Evolutionary conservation across 2,888 invertebrate species (phyloP).

Genomic region (Branchellion lobata): DNA sequence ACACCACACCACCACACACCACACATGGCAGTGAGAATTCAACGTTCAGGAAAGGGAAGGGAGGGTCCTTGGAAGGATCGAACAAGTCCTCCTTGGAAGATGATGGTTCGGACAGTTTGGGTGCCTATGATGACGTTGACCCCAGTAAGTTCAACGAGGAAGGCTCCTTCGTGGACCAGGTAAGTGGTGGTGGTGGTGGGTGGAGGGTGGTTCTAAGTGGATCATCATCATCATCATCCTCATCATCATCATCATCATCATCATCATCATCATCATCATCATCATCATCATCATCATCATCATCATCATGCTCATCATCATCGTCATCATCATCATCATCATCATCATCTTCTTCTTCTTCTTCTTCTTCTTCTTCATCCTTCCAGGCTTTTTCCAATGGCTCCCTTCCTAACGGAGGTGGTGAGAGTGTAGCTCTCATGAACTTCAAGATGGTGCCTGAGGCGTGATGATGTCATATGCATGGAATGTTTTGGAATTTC

Average conservation of each 20-base stretch:
- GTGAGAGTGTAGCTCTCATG: too few relatives aligned
- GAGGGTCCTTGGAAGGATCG: slow-evolving; percentile 65
- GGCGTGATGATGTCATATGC: too few relatives aligned
- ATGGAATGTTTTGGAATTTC: too few relatives aligned
- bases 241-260: slow-evolving; percentile 37
- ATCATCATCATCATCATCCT: too few relatives aligned
- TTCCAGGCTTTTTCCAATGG: too few relatives aligned
- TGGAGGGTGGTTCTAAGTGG: too few relatives aligned
- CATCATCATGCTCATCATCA: slow-evolving; percentile 37
- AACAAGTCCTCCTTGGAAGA: slow-evolving; percentile 18
- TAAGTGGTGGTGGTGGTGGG: neutral
- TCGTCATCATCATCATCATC: neutral
- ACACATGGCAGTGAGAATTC: slow-evolving; percentile 36
- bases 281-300: slow-evolving; percentile 43
- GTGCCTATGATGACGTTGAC: slow-evolving; percentile 96
- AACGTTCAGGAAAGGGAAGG: slow-evolving; percentile 50
- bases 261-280: slow-evolving; percentile 41
- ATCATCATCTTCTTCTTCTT: neutral
- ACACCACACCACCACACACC: too few relatives aligned
- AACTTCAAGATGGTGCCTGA: too few relatives aligned
- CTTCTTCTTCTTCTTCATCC: too few relatives aligned
- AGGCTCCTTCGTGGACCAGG: slow-evolving; percentile 92
- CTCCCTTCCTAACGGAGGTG: too few relatives aligned
- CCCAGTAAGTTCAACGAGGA: slow-evolving; percentile 96
- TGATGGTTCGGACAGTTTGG: slow-evolving; percentile 98